These are phyloP conservation scores for Drosophila merina DNA, from an alignment of 2,888 invertebrate genomes.

Conservation along the genomic window DNA sequence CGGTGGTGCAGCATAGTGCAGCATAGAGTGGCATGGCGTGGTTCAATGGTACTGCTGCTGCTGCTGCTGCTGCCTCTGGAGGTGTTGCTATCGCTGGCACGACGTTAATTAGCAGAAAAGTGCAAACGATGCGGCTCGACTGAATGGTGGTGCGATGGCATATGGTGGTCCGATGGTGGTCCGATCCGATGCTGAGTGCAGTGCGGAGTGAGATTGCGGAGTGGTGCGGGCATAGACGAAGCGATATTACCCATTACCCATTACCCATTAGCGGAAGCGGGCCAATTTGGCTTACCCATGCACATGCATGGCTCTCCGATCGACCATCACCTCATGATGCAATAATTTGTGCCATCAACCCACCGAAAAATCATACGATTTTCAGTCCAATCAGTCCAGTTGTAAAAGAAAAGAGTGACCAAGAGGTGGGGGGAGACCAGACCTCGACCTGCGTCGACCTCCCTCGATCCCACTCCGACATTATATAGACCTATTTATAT, in stretches of 20 bases:
- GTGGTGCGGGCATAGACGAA: slow-evolving; percentile 6
- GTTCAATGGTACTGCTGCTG: slow-evolving; percentile 8
- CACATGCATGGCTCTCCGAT: slow-evolving; percentile 35
- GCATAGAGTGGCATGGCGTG: neutral
- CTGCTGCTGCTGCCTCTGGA: slow-evolving; percentile 32
- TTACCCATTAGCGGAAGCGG: slow-evolving; percentile 57
- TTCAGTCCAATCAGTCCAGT: slow-evolving; percentile 28
- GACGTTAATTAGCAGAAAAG: slow-evolving; percentile 67
- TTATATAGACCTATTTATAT: neutral
- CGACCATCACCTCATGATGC: slow-evolving; percentile 54
- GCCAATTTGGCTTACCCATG: slow-evolving; percentile 54
- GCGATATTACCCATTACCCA: slow-evolving; percentile 46
- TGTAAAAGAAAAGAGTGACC: slow-evolving; percentile 11
- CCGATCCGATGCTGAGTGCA: neutral
- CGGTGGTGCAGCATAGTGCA: slow-evolving; percentile 25
- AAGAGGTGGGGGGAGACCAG: slow-evolving; percentile 9
- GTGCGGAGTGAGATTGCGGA: slow-evolving; percentile 1
- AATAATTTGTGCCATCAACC: slow-evolving; percentile 59
- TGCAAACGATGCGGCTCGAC: slow-evolving; percentile 50
- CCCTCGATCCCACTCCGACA: slow-evolving; percentile 21
- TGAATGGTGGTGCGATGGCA: neutral
- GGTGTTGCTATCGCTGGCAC: slow-evolving; percentile 47
- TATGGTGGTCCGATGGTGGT: slow-evolving; percentile 20
- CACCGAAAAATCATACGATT: slow-evolving; percentile 47
- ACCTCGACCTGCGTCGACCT: slow-evolving; percentile 51